Percentiles rank a stretch among this genome's conserved stretches.
Conservation (phyloP, 1,140 invertebrate genomes). For the Drosophila burlai region DNA sequence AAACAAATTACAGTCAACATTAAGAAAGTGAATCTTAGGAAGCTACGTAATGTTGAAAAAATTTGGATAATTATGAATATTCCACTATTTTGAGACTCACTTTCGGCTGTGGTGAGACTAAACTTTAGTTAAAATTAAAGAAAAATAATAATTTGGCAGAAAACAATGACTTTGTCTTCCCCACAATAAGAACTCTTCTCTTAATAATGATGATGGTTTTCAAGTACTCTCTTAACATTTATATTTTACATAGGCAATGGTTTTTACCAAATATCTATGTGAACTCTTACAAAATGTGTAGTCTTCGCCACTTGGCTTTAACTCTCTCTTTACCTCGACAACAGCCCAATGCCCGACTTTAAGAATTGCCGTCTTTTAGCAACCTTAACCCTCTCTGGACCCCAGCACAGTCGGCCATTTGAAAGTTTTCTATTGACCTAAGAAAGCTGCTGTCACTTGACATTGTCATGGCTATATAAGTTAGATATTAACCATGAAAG, state of each 20-base stretch:
- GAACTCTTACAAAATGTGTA: neutral
- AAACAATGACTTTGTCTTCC: no score
- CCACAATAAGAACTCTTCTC: no score
- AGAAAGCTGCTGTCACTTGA: constrained; percentile 32
- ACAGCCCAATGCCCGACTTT: constrained; percentile 23
- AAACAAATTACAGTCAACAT: no score
- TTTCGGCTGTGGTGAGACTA: no score
- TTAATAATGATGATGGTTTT: neutral
- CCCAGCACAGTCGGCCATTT: neutral
- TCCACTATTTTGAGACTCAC: no score
- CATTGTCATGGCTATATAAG: constrained; percentile 4
- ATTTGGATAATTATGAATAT: no score
- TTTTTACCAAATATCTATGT: no score
- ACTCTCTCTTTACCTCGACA: constrained; percentile 5
- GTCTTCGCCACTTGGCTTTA: neutral
- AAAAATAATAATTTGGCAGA: no score
- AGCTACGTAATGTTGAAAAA: no score
- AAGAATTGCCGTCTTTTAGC: neutral
- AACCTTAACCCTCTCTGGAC: neutral
- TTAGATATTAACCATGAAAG: constrained; percentile 12
- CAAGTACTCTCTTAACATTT: neutral
- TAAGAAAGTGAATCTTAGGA: no score
- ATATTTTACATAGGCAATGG: neutral
- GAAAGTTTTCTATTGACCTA: constrained; percentile 27
- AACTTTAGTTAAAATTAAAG: no score